These are phyloP conservation scores for Apistogramma diplotaenia DNA, from an alignment of 2,113 vertebrate genomes.

Conservation along the genomic window DNA sequence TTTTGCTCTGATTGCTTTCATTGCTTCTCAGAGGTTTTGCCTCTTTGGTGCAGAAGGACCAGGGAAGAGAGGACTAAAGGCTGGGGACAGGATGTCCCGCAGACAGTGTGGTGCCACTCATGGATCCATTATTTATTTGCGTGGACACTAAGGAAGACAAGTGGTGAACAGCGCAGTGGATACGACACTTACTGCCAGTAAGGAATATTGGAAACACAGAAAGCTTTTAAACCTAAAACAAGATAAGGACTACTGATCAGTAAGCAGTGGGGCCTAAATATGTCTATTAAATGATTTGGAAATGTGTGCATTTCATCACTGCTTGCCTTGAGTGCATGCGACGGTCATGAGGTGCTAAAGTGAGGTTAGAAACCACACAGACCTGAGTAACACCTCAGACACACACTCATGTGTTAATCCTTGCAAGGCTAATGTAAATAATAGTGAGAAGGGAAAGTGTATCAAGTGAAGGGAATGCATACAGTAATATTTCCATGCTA, in stretches of 20 bases:
- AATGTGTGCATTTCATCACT: neutral
- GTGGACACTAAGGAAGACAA: constrained; percentile 1
- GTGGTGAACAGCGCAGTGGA: neutral
- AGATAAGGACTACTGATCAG: neutral
- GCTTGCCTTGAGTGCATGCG: neutral
- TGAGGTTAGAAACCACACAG: neutral
- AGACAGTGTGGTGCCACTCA: constrained; percentile 31
- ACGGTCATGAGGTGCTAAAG: neutral
- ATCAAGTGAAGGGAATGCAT: neutral
- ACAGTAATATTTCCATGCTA: neutral
- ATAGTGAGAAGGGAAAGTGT: neutral
- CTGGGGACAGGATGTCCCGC: constrained; percentile 14
- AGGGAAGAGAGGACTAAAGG: neutral
- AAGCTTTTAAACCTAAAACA: neutral
- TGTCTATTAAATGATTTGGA: neutral
- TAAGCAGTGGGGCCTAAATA: neutral
- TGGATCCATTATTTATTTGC: constrained; percentile 27
- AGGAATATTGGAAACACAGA: neutral
- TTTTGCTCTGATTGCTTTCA: neutral
- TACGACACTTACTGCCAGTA: constrained; percentile 24
- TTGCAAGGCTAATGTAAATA: neutral
- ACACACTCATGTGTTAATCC: neutral
- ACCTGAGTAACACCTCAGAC: neutral
- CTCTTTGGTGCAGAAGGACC: neutral
- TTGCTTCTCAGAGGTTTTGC: neutral